phyloP scores from a whole-genome alignment of 2,113 vertebrate genomes.

The Herpetotheres cachinnans region DNA sequence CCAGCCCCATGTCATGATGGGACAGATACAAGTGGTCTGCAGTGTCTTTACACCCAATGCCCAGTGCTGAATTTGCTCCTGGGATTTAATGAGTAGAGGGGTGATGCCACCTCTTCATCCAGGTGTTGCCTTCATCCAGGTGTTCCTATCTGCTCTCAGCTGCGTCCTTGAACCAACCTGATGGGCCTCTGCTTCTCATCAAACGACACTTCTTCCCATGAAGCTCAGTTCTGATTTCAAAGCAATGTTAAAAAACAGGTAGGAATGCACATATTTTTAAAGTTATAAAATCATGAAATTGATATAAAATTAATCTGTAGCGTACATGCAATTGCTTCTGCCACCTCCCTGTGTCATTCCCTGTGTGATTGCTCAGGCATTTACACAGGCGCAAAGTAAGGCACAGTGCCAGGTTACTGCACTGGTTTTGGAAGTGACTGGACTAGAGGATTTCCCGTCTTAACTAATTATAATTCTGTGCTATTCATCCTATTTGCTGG shows the following conservation, averaged over 20 bases:
- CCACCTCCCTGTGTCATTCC: fast-evolving
- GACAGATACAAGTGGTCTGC: background rate
- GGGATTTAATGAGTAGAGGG: background rate
- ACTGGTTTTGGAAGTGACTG: background rate
- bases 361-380: background rate
- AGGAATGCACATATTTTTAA: background rate
- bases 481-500: background rate
- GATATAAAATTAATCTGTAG: background rate
- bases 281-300: background rate
- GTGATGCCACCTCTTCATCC: background rate
- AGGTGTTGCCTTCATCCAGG: background rate
- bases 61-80: background rate
- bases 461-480: background rate
- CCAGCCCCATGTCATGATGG: fast-evolving
- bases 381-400: background rate
- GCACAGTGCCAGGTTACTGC: background rate
- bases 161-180: background rate
- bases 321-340: background rate
- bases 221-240: background rate
- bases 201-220: background rate
- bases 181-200: background rate
- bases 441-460: background rate
- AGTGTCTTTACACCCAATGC: background rate
- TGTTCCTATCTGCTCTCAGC: background rate
- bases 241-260: background rate